Conservation (phyloP, 2,888 invertebrate species). For the Morpho deidamia region DNA sequence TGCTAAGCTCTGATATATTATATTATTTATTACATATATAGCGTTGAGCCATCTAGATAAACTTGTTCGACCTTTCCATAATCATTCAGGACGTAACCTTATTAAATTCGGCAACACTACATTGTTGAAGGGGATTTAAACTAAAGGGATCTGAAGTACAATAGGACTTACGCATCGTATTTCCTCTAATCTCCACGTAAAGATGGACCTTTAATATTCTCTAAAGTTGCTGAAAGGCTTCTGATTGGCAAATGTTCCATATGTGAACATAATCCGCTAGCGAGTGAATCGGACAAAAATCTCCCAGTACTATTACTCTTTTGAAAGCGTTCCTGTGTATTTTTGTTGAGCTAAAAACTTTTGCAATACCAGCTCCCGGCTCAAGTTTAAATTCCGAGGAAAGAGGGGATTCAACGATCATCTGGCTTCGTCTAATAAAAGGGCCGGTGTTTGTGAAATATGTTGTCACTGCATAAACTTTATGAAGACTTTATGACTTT, state of each 20-base stretch:
- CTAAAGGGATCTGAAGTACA: slow-evolving; percentile 9
- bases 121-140: slow-evolving; percentile 8
- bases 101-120: neutral
- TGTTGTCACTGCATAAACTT: slow-evolving; percentile 75
- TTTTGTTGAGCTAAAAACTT: slow-evolving; percentile 74
- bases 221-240: slow-evolving; percentile 49
- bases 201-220: slow-evolving; percentile 31
- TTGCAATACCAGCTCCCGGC: slow-evolving; percentile 62
- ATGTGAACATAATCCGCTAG: slow-evolving; percentile 60
- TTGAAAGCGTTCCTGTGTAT: slow-evolving; percentile 76
- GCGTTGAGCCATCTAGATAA: too few species aligned
- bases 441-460: slow-evolving; percentile 63
- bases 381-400: slow-evolving; percentile 61
- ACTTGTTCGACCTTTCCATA: neutral
- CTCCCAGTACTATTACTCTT: slow-evolving; percentile 54
- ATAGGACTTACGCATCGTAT: slow-evolving; percentile 13
- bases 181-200: slow-evolving; percentile 20
- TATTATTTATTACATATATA: too few species aligned
- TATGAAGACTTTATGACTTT: slow-evolving; percentile 73
- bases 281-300: slow-evolving; percentile 47
- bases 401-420: slow-evolving; percentile 59
- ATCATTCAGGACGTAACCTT: neutral
- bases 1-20: too few species aligned
- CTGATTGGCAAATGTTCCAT: slow-evolving; percentile 48
- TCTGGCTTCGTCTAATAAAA: slow-evolving; percentile 69